These are phyloP conservation scores for western clawed frog (Xenopus tropicalis) DNA, from an alignment of 2,113 vertebrate species.

Conservation along the genomic window UCB_Xtro_10.0 CM004445.2:29149501-29150000, in stretches of 20 bases:
- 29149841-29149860: not conserved
- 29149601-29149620: conserved; percentile 41
- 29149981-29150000: too few species aligned
- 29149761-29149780: conserved; percentile 35
- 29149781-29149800: conserved; percentile 28
- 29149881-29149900: not conserved
- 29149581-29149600: conserved; percentile 38
- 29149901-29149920: too few species aligned
- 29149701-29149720: conserved; percentile 44
- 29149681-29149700: conserved; percentile 40
- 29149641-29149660: conserved; percentile 42
- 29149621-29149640: conserved; percentile 42
- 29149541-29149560: conserved; percentile 19
- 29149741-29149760: conserved; percentile 39
- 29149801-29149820: conserved; percentile 1
- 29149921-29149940: too few species aligned
- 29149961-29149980: too few species aligned
- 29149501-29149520: too few species aligned
- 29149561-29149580: conserved; percentile 37
- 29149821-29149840: conserved; percentile 9
- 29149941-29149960: too few species aligned
- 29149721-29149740: conserved; percentile 45
- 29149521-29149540: too few species aligned
- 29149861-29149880: not conserved
- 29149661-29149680: conserved; percentile 44